Conservation (phyloP, 2,797 vertebrate species). For the Natrix natrix region DNA sequence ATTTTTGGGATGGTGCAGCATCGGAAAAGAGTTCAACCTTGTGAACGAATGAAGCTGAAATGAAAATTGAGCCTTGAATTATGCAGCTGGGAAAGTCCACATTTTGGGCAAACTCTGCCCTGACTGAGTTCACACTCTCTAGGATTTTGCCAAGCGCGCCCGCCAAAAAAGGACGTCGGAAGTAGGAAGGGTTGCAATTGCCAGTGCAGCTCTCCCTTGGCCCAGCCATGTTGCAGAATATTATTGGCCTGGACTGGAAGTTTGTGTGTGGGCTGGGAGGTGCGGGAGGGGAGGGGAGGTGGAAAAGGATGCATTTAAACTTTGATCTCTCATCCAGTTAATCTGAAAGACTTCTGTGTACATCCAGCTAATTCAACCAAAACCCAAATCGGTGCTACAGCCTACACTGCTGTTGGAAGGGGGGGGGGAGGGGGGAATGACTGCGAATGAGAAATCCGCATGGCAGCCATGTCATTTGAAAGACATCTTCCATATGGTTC, state of each 20-base stretch:
- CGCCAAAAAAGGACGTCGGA: conserved; percentile 55
- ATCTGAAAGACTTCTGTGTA: not conserved
- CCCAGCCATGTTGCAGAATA: not conserved
- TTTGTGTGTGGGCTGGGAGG: not conserved
- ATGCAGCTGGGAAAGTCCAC: conserved; percentile 39
- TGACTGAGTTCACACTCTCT: conserved; percentile 36
- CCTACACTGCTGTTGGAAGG: not conserved
- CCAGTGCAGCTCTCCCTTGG: conserved; percentile 23
- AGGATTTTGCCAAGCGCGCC: conserved; percentile 54
- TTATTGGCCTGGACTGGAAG: not conserved
- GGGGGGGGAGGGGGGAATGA: fast-evolving
- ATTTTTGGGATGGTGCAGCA: not conserved
- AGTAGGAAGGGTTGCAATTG: conserved; percentile 26
- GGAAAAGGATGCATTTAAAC: not conserved
- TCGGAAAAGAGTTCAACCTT: not conserved
- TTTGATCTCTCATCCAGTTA: not conserved
- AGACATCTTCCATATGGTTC: not conserved
- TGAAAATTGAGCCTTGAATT: conserved; percentile 57
- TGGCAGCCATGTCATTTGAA: not conserved
- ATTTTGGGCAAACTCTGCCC: conserved; percentile 46
- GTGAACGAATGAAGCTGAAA: conserved; percentile 33
- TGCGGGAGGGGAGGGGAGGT: no score
- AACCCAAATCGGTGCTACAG: not conserved
- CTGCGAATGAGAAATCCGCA: not conserved
- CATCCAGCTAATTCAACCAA: not conserved